Base-by-base conservation (phyloP, 2,113 vertebrate genomes). In the Phoenicopterus ruber region DNA sequence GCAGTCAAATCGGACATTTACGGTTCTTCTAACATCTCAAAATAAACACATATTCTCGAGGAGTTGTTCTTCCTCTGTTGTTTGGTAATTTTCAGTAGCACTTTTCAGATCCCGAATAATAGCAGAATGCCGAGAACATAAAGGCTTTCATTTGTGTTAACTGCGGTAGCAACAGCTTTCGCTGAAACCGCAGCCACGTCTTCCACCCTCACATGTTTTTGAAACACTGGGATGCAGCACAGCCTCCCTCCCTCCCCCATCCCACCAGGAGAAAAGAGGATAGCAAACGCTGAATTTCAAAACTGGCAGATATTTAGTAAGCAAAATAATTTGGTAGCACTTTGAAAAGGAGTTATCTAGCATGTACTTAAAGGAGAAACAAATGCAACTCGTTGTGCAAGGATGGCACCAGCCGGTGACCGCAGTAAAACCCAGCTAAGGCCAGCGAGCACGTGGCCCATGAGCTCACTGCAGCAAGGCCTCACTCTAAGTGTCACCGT, bases 401-500 rank as follows among this genome's bases (percentile, higher is more conserved):
- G 42, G 71, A 44, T 34, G 66, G 28, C n/a, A 44, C 13, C 13
- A 61, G 28, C 29, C 0, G 0, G 59, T 14, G 17, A 59, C 24
- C 0, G 1, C 36, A 40, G 25, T 14, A 44, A 57, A 74, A 58
- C 15, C 20, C 81, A 58, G n/a, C 7, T 14, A 49, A 3, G 28
- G 47, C 28, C 49, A 70, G n/a, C 0, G 0, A 82, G 65, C 22
- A 49, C 2, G 0, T 8, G 18, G 46, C 13, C 47, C 16, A 8
- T 2, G 10, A 82, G 66, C 59, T 79, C 36, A 38, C 49, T 44
- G 67, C 36, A 87, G 59, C 52, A 49, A 49, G 19, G 28, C 31
- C 26, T 44, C 44, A 8, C 58, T 18, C 2, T 16, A 73, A 54
- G 20, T 22, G 36, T 50, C 25, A n/a, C 24, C 57, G 36, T 0